Conservation (phyloP, 2,797 vertebrate genomes). For the Enteromius mattozi region DNA sequence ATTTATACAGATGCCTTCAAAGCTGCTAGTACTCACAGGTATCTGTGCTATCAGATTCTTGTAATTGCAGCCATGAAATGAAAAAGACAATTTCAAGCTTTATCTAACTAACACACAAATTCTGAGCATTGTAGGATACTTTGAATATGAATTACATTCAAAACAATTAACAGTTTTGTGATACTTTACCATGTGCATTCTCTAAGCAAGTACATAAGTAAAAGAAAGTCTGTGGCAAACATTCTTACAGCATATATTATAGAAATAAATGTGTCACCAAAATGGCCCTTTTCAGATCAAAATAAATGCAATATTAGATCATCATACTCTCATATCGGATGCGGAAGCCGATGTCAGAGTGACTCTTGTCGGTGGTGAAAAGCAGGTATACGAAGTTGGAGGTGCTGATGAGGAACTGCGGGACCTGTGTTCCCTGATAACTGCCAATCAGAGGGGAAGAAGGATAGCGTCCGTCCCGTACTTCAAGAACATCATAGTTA, state of each 20-base stretch:
- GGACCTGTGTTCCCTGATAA: constrained; percentile 97
- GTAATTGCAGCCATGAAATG: constrained; percentile 13
- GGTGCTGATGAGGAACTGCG: constrained; percentile 99
- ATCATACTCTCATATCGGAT: constrained; percentile 95
- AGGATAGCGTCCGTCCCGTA: constrained; percentile 92
- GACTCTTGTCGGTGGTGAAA: constrained; percentile 98
- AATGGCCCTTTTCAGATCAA: not conserved
- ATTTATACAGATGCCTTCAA: constrained; percentile 50
- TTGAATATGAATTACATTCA: not conserved
- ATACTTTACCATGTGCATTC: not conserved
- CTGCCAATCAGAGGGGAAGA: constrained; percentile 93
- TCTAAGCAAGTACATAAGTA: not conserved
- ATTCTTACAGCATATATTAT: not conserved
- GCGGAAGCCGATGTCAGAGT: constrained; percentile 96
- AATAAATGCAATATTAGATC: not conserved
- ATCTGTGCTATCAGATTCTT: constrained; percentile 39
- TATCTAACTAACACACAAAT: not conserved
- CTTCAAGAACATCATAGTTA: constrained; percentile 95
- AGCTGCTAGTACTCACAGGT: constrained; percentile 25
- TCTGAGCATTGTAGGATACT: constrained; percentile 13
- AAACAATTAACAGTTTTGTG: not conserved
- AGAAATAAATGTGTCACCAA: not conserved
- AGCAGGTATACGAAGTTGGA: constrained; percentile 95
- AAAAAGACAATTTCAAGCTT: constrained; percentile 29
- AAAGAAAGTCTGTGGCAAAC: not conserved